Base-by-base conservation (phyloP, 2,888 invertebrate species). In the Sminthurinus aureus region DNA sequence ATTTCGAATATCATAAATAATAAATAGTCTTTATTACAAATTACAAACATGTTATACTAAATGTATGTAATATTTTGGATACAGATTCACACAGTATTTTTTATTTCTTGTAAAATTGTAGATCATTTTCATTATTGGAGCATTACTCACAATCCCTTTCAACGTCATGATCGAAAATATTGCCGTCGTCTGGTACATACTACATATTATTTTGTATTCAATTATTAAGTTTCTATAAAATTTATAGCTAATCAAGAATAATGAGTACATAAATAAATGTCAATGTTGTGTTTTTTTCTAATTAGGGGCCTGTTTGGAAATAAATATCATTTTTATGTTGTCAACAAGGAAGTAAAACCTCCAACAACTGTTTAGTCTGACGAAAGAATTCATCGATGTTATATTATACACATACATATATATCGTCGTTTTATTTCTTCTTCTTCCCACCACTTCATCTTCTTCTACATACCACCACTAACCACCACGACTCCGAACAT, bases 311-410 rank as follows among this genome's bases (percentile, higher is more conserved):
- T 98, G 67, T 93, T 97, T 88, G 97, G 97, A 20, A 96, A 97
- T 90, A 98, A 98, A 91, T 96, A 98, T 92, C 96, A 96, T 91
- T 98, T 98, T 92, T 98, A 98, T 91, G 95, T 98, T 12, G 98
- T 98, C 81, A 96, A 97, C 91, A 98, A 98, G 91, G 96, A 97
- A 91, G 92, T 95, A 81, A 93, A 87, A 80, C 83, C 83, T 24
- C 84, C 86, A 26, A 81, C 87, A 74, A 87, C 88, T 13, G 85
- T 85, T 20, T 85, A 85, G 76, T 26, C 79, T 75, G 52, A 58
- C 12, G 58, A 77, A 52, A 58, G 50, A 20, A n/a, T 51, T 51
- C 50, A 51, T 51, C 77, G 58, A 52, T 77, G 77, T 77, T 52
- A 77, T 58, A 67, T n/a, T 20, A 67, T 67, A n/a, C 9, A 2